phyloP scores from a whole-genome alignment of 2,797 vertebrate species.

The Coluber constrictor region DNA sequence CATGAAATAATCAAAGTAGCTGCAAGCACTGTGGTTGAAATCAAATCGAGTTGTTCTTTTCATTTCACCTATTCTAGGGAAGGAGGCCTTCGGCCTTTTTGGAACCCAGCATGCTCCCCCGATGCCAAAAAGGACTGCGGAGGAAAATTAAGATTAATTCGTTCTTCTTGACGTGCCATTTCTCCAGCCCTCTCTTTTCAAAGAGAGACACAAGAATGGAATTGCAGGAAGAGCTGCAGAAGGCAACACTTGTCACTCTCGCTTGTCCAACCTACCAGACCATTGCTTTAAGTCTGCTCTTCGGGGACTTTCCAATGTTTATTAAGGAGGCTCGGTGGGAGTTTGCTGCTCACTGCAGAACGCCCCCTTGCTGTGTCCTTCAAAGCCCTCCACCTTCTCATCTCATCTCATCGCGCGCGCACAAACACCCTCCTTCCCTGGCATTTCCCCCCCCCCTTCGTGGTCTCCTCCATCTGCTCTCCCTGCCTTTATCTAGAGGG shows the following conservation, averaged over 20 bases:
- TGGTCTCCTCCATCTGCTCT: conserved; percentile 2
- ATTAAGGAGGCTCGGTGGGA: background rate
- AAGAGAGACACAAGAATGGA: background rate
- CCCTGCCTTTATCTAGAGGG: rapidly evolving
- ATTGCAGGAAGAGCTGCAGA: background rate
- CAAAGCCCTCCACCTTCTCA: background rate
- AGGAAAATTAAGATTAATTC: background rate
- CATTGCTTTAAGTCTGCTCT: background rate
- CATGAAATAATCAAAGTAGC: background rate
- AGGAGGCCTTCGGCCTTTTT: background rate
- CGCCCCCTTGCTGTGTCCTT: conserved; percentile 5
- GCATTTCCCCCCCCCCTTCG: background rate
- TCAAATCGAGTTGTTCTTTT: background rate
- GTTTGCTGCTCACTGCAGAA: background rate
- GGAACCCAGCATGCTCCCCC: background rate
- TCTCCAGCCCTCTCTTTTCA: background rate
- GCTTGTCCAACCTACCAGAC: background rate
- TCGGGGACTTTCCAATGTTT: background rate
- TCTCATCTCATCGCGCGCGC: background rate
- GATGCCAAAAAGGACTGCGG: background rate
- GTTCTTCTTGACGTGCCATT: background rate
- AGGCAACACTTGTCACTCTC: background rate
- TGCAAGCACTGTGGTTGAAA: background rate
- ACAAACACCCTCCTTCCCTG: background rate
- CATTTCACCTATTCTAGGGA: background rate